Base-by-base conservation (phyloP, 2,797 vertebrate genomes). In the Mus minutoides region DNA sequence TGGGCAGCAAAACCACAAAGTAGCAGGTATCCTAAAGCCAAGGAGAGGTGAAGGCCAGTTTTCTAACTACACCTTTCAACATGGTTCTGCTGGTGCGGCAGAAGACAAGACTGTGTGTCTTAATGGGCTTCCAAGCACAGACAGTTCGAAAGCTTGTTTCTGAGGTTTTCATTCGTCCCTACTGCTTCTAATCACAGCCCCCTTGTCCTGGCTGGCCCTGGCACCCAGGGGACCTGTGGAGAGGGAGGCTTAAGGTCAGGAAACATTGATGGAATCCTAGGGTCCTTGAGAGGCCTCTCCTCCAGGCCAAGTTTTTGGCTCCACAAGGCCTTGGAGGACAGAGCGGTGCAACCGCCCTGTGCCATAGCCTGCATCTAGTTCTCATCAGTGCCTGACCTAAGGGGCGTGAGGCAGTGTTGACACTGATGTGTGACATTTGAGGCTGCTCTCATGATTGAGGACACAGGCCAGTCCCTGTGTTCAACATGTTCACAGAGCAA, bases 371-470 rank as follows among this genome's bases (percentile, higher is more conserved):
- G 64, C 3, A 0, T 77, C 22, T 31, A 29, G 19, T 26, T 3
- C 37, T 19, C 29, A 24, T 19, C 29, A 24, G 10, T 26, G 40
- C 3, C 17, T 56, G 49, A 58, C 11, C 52, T 21, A 0, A 24
- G 40, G 4, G 22, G 43, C 7, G n/a, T 2, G 2, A 82, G 73
- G 46, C 21, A 52, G 16, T 29, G 64, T 37, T 26, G 3, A n/a
- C 19, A 0, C 8, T 43, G 43, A 62, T 11, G 24, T 0, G 11
- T 4, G 14, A 26, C 22, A 14, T 1, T 14, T 10, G 26, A 43
- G n/a, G n/a, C 22, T 40, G 67, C 34, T 40, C 54, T 62, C 7
- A 2, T 0, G 0, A 64, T 2, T 43, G 60, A 52, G 11, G 22
- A 60, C 52, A n/a, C 43, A 1, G 2, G 49, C 11, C 16, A 49